Evolutionary conservation across 2,797 vertebrate species (phyloP), one percentile per base, ranked within the genome.

Genomic region (Enteromius treurensis): DNA sequence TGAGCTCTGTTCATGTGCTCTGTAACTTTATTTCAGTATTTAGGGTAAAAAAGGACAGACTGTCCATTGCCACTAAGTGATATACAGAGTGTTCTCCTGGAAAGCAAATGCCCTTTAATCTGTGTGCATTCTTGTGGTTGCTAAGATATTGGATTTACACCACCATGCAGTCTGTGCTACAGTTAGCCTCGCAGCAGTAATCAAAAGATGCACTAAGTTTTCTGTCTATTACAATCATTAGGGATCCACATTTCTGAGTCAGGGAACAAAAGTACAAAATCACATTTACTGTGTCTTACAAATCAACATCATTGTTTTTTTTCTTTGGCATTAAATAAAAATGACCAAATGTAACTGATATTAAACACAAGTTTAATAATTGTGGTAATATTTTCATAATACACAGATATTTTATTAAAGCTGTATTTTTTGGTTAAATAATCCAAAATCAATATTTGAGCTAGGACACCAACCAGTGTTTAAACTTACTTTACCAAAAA

Each of bases 41-140:
- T 29, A 29, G 15, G 14, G 45, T 32, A 73, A 71, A 49, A 49
- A 73, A 73, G 3, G 60, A 71, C 49, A 5, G 0, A 11, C 23
- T 19, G 65, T 21, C 45, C 19, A 21, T 51, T 34, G 19, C 49
- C 29, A 75, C 29, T 37, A 5, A 5, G 14, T 42, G n/a, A 77
- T 77, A 60, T 60, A 60, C 74, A 26, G 53, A 14, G 55, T 42
- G 13, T 42, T 60, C 74, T 42, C n/a, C 74, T 10, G n/a, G 8
- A 42, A 53, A 77, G 34, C n/a, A 14, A 3, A 60, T 42, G 21
- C 4, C 21, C 49, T 55, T n/a, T 23, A 75, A 17, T 76, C 6
- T 60, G 53, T 76, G 34, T 60, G 53, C 53, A 76, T 42, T 77
- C 53, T 77, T 77, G 74, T 42, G 74, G 74, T 60, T 77, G 53